These are phyloP conservation scores for Cerceris rybyensis DNA, from an alignment of 2,888 invertebrate species.

Conservation along the genomic window DNA sequence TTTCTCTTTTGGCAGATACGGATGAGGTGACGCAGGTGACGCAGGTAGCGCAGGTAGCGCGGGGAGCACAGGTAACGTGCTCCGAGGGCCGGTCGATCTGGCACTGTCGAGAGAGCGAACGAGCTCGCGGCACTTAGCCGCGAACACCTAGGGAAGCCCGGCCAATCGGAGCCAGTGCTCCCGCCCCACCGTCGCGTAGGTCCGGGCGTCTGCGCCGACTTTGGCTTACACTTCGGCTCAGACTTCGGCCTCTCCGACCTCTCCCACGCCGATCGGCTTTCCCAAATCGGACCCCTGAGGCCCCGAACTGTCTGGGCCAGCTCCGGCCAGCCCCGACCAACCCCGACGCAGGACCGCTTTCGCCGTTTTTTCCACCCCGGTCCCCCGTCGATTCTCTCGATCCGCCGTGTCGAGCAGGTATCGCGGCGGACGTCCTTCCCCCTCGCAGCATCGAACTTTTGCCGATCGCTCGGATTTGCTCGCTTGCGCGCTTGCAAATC, in stretches of 20 bases:
- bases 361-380: too few species aligned
- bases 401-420: too few species aligned
- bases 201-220: conserved; percentile 24
- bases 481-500: too few species aligned
- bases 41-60: not conserved
- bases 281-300: not conserved
- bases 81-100: conserved; percentile 63
- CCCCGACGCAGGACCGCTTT: too few species aligned
- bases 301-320: too few species aligned
- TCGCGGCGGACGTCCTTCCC: too few species aligned
- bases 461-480: too few species aligned
- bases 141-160: conserved; percentile 68
- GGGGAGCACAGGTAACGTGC: conserved; percentile 13
- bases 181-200: conserved; percentile 18
- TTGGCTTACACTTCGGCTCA: conserved; percentile 18
- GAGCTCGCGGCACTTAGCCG: conserved; percentile 72
- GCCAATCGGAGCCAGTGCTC: conserved; percentile 67
- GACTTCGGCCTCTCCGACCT: conserved; percentile 24
- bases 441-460: too few species aligned
- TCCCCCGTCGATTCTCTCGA: too few species aligned
- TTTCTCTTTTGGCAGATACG: not conserved
- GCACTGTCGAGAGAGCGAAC: conserved; percentile 70
- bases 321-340: too few species aligned
- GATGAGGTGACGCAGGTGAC: not conserved
- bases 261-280: conserved; percentile 6